Conservation (phyloP, 2,888 invertebrate genomes). For the Omphaloscelis lunosa region DNA sequence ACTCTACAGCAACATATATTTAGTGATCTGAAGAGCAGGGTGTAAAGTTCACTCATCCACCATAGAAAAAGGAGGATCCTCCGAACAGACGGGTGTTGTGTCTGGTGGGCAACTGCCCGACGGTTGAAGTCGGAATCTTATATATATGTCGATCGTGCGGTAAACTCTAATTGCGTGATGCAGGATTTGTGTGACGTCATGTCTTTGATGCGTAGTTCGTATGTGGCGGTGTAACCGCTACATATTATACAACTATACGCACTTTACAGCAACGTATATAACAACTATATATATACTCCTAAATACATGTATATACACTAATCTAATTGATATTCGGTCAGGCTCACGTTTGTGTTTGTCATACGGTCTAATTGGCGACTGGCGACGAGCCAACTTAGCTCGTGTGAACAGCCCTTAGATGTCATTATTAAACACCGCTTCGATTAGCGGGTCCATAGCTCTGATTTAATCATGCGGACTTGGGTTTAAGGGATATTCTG, state of each 20-base stretch:
- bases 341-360: conserved; percentile 51
- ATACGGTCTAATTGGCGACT: conserved; percentile 64
- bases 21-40: too few relatives aligned
- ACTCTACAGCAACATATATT: not conserved
- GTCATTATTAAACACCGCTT: conserved; percentile 55
- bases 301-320: conserved; percentile 23
- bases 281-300: not conserved
- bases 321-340: conserved; percentile 47
- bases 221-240: too few relatives aligned
- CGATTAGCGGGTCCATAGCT: conserved; percentile 39
- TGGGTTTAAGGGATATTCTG: conserved; percentile 13
- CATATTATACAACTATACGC: too few relatives aligned
- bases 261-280: not conserved
- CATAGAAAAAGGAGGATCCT: too few relatives aligned
- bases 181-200: too few relatives aligned
- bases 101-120: too few relatives aligned
- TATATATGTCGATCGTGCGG: too few relatives aligned
- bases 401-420: conserved; percentile 34
- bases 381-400: conserved; percentile 40
- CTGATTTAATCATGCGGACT: conserved; percentile 24
- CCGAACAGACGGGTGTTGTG: too few relatives aligned
- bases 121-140: too few relatives aligned
- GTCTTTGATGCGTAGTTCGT: too few relatives aligned
- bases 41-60: too few relatives aligned
- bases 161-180: too few relatives aligned